These are phyloP conservation scores for Ginglymostoma cirratum DNA, from an alignment of 2,113 vertebrate species.

Conservation along the genomic window DNA sequence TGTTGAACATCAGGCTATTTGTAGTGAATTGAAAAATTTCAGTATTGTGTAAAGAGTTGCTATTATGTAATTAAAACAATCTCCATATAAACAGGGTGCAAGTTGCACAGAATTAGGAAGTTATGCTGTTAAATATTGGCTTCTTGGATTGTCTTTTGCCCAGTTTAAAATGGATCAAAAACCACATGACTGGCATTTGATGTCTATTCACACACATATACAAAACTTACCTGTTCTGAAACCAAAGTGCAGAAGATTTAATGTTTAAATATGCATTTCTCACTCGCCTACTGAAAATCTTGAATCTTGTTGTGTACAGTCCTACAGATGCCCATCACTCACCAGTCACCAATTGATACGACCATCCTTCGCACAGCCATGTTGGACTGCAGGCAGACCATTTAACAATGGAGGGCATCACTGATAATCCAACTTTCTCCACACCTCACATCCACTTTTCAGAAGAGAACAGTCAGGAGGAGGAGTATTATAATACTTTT, in stretches of 20 bases:
- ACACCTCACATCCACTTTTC: neutral
- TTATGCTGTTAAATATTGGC: neutral
- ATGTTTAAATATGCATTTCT: neutral
- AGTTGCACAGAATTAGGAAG: neutral
- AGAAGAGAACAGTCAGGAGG: neutral
- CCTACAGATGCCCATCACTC: neutral
- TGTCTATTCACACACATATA: neutral
- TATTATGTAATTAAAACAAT: neutral
- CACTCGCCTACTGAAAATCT: neutral
- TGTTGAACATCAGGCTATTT: neutral
- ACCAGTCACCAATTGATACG: neutral
- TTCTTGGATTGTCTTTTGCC: neutral
- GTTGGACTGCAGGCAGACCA: neutral
- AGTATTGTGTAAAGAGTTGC: neutral
- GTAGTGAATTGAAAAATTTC: neutral
- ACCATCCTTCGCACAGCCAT: neutral
- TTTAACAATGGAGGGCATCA: neutral
- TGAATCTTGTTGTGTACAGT: neutral
- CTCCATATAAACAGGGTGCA: neutral
- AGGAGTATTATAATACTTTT: neutral
- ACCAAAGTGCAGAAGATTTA: neutral
- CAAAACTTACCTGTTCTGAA: neutral
- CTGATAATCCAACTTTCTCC: neutral
- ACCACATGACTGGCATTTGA: neutral
- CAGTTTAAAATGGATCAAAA: neutral